These are phyloP conservation scores for Cliona cf. orientalis DNA, from an alignment of 37 sponge, comb jelly and placozoan genomes.

Conservation along the genomic window DNA sequence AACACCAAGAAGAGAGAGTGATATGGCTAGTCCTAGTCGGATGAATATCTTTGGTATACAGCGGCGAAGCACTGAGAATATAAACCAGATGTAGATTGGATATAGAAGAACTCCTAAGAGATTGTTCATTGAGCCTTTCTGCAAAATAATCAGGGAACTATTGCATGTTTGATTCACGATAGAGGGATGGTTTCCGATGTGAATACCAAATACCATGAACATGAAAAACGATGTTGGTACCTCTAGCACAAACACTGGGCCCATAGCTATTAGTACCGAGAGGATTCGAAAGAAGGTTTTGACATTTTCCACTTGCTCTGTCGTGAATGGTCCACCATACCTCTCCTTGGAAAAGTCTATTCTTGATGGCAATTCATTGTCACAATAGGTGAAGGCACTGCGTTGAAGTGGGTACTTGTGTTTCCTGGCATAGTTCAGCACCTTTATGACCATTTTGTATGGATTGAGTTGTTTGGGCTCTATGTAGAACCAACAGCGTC, in stretches of 20 bases:
- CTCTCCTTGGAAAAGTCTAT: slow-evolving; percentile 2
- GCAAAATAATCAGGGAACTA: neutral
- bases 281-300: neutral
- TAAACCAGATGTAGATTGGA: slow-evolving; percentile 3
- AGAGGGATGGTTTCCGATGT: neutral
- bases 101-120: neutral
- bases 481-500: neutral
- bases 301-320: neutral
- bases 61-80: neutral
- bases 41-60: neutral
- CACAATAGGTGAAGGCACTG: neutral
- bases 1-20: neutral
- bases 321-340: slow-evolving; percentile 13
- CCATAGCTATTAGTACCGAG: neutral
- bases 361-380: neutral
- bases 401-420: neutral
- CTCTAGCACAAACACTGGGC: neutral
- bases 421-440: slow-evolving; percentile 8
- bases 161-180: neutral
- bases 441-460: neutral
- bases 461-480: neutral
- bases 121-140: neutral
- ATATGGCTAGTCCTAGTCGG: neutral
- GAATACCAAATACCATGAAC: neutral
- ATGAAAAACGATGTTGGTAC: neutral